These are phyloP conservation scores for Pyrgus malvae DNA, from an alignment of 2,888 invertebrate genomes.

Conservation along the genomic window DNA sequence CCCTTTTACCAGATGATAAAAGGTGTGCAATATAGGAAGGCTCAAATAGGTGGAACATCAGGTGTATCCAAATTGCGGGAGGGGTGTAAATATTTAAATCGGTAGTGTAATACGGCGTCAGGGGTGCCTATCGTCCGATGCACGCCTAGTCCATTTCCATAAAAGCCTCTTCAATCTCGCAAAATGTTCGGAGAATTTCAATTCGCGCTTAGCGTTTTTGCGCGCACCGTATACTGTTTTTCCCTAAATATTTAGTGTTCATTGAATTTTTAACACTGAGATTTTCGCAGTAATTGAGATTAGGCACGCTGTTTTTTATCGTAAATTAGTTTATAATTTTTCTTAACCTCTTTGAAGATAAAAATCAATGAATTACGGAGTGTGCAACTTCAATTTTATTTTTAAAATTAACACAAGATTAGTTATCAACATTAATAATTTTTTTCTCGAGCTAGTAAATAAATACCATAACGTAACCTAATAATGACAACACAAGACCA, in stretches of 20 bases:
- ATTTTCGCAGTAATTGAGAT: background rate
- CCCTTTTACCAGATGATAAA: conserved; percentile 16
- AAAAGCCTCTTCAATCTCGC: conserved; percentile 81
- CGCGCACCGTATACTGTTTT: conserved; percentile 39
- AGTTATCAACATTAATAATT: too few species aligned
- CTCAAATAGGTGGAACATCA: conserved; percentile 60
- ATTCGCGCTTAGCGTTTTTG: conserved; percentile 73
- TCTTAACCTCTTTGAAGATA: too few species aligned
- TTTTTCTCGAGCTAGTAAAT: too few species aligned
- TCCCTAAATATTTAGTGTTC: conserved; percentile 43
- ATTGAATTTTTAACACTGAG: conserved; percentile 15
- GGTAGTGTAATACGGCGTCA: conserved; percentile 51
- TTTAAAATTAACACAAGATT: too few species aligned
- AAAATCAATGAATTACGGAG: too few species aligned
- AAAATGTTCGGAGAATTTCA: conserved; percentile 79
- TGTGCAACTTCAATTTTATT: too few species aligned
- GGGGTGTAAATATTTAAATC: conserved; percentile 73
- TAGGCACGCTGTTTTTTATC: too few species aligned
- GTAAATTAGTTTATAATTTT: too few species aligned
- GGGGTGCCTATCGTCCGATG: conserved; percentile 65
- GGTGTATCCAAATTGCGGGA: conserved; percentile 67
- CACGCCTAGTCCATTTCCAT: conserved; percentile 77
- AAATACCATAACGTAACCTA: too few species aligned
- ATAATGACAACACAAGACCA: too few species aligned
- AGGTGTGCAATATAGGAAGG: conserved; percentile 25